Percentiles rank a stretch among this genome's conserved stretches.
These are phyloP conservation scores for Drosophila kokeensis DNA, from an alignment of 2,888 invertebrate species.

Conservation along the genomic window DNA sequence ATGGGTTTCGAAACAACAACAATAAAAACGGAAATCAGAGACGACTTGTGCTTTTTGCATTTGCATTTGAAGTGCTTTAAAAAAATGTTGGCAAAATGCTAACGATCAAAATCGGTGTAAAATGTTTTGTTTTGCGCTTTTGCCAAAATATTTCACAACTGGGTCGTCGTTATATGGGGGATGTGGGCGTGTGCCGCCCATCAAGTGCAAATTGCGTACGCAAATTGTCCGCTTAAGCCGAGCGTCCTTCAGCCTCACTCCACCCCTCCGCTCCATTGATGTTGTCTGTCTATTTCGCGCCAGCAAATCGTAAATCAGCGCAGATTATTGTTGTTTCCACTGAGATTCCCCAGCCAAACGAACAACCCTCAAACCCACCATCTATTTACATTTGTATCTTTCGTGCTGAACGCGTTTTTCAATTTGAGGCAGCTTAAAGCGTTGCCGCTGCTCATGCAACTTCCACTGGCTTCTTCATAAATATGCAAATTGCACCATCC, in stretches of 20 bases:
- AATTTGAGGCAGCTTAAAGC: constrained; percentile 80
- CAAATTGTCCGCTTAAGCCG: constrained; percentile 71
- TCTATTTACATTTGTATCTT: constrained; percentile 76
- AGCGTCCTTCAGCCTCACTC: constrained; percentile 3
- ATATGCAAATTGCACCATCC: constrained; percentile 77
- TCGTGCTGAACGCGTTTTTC: constrained; percentile 71
- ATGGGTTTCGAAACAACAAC: constrained; percentile 14
- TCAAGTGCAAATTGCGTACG: constrained; percentile 76
- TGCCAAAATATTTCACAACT: constrained; percentile 51
- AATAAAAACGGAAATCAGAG: constrained; percentile 12
- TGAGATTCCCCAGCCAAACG: constrained; percentile 10
- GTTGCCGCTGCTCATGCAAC: constrained; percentile 52
- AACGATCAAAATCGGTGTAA: constrained; percentile 73
- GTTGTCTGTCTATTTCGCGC: constrained; percentile 74
- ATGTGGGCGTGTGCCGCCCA: constrained; percentile 62
- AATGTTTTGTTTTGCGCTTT: constrained; percentile 40
- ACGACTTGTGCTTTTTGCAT: constrained; percentile 23
- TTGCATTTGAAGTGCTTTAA: constrained; percentile 54
- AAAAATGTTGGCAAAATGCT: constrained; percentile 36
- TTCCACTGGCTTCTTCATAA: constrained; percentile 72
- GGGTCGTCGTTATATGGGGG: neutral
- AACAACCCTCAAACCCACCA: neutral
- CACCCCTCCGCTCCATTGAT: neutral
- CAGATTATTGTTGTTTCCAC: constrained; percentile 73
- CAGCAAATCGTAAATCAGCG: constrained; percentile 81